Percentiles rank a stretch among this genome's conserved stretches.
Evolutionary conservation across 2,113 vertebrate genomes (phyloP).

Genomic region (Saccopteryx leptura): DNA sequence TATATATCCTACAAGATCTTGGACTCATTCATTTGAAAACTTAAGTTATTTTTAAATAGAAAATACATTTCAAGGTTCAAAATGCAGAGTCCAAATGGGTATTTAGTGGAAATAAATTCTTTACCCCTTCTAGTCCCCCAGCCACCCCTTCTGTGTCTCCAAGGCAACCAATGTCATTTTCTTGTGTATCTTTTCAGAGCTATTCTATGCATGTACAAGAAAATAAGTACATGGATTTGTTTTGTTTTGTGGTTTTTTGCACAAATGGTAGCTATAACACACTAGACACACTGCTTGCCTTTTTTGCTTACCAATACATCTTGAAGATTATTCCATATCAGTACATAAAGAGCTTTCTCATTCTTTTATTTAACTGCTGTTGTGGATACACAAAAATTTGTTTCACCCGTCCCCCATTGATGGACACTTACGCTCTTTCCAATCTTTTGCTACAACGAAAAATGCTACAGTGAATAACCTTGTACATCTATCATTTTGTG

Average conservation of each 20-base stretch:
- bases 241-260: constrained; percentile 51
- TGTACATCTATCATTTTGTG: constrained; percentile 71
- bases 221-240: constrained; percentile 70
- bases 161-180: constrained; percentile 79
- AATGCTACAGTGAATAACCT: constrained; percentile 68
- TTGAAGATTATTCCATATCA: constrained; percentile 72
- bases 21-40: constrained; percentile 60
- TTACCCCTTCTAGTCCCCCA: constrained; percentile 52
- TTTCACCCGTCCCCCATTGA: constrained; percentile 66
- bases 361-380: constrained; percentile 76
- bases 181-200: constrained; percentile 65
- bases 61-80: constrained; percentile 66
- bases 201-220: constrained; percentile 68
- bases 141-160: constrained; percentile 62
- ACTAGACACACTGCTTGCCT: constrained; percentile 48
- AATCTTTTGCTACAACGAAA: constrained; percentile 70
- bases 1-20: not conserved
- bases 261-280: constrained; percentile 62
- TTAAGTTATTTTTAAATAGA: constrained; percentile 53
- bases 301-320: constrained; percentile 70
- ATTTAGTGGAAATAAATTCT: constrained; percentile 68
- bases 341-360: constrained; percentile 71
- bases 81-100: constrained; percentile 68
- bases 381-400: constrained; percentile 77
- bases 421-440: constrained; percentile 71